Evolutionary conservation across 2,888 invertebrate species (phyloP), one percentile per base, ranked within the genome.

Genomic region (Drosophila recens): DNA sequence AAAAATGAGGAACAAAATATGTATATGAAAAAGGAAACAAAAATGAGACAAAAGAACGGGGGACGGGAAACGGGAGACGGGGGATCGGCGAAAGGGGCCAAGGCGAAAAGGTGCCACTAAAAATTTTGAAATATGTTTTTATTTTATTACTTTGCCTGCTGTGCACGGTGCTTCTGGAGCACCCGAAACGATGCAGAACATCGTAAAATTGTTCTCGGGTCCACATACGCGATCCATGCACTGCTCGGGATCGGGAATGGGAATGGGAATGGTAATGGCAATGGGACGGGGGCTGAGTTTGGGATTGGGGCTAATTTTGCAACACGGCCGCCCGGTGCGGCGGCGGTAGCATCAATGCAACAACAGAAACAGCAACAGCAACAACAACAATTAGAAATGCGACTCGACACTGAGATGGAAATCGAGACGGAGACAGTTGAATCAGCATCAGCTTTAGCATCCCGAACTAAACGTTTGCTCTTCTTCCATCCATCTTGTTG

Each of bases 51-150:
- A 63, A 61, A 57, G 54, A 53, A n/a, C n/a, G 79, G 74, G 49
- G 33, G 52, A 23, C n/a, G 10, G 49, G 17, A 17, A 51, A n/a
- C n/a, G 4, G 36, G 4, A 5, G 49, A 63, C 75, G 79, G 74
- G 17, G 53, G 61, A 30, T 42, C 6, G 4, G 33, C 1, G 40
- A 10, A 30, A 33, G 42, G 43, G 38, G 46, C 30, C 46, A 49
- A 52, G 58, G 56, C 52, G 64, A 74, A 72, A 84, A 85, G 86
- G 80, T 89, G 88, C 86, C 88, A 90, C 88, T 88, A 90, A 88
- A 89, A 90, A 80, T 88, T 88, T 88, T 88, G 83, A 88, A 90
- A 90, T 85, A 88, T 89, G 89, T 89, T 89, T 87, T 84, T 84
- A 79, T 89, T 89, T 84, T 84, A 84, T 89, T 89, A 85, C 88